Percentiles rank a stretch among this genome's conserved stretches.
Conservation (phyloP, 2,113 vertebrate genomes). For the Alces alces region DNA sequence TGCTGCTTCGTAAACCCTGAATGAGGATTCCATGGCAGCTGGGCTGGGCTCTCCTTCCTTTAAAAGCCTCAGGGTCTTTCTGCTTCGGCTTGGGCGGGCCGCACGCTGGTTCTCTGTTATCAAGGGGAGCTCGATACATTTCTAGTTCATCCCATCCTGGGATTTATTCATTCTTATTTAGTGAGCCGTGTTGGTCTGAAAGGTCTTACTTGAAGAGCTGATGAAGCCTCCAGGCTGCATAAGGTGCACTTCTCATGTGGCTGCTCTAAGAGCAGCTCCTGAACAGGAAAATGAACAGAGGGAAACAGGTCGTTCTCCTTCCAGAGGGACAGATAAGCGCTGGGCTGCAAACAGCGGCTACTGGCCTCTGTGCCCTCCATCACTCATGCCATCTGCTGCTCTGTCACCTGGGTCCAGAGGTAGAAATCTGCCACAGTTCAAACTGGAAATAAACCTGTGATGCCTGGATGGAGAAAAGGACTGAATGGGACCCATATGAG, state of each 20-base stretch:
- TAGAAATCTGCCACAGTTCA: not conserved
- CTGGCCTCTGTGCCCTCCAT: not conserved
- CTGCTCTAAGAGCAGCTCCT: not conserved
- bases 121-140: not conserved
- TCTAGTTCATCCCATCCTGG: not conserved
- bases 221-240: not conserved
- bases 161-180: not conserved
- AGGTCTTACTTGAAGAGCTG: slow-evolving; percentile 37
- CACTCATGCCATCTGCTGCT: not conserved
- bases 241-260: not conserved
- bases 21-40: not conserved
- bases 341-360: not conserved
- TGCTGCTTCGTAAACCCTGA: slow-evolving; percentile 8
- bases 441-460: not conserved
- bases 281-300: not conserved
- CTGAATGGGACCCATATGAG: fast-evolving
- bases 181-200: not conserved
- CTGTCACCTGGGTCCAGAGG: not conserved
- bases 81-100: not conserved
- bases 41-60: not conserved
- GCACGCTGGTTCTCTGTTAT: not conserved
- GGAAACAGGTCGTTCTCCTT: not conserved
- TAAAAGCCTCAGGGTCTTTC: slow-evolving; percentile 5
- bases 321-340: slow-evolving; percentile 19
- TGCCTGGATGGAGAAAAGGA: not conserved